phyloP scores from a whole-genome alignment of 2,113 vertebrate genomes.

The Eupsittula cactorum region DNA sequence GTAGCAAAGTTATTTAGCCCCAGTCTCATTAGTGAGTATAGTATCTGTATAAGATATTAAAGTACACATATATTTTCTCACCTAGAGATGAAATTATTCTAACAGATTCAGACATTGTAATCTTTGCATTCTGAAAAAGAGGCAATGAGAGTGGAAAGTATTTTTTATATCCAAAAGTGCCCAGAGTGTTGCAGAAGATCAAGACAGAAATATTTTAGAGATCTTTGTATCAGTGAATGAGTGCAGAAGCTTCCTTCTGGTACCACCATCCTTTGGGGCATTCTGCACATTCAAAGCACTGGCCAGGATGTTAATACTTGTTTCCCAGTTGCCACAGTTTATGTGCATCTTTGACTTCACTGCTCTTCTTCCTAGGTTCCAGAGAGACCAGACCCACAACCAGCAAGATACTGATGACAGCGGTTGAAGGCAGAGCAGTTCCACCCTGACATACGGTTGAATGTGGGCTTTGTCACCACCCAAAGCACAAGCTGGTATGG shows the following conservation, averaged over 20 bases:
- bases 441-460: accelerated
- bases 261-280: neutral
- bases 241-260: neutral
- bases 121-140: neutral
- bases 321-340: neutral
- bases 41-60: neutral
- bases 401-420: neutral
- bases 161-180: neutral
- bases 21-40: neutral
- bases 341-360: neutral
- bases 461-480: neutral
- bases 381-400: neutral
- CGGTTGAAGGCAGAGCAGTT: neutral
- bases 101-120: neutral
- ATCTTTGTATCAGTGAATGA: neutral
- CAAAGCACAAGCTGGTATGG: neutral
- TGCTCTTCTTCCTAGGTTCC: neutral
- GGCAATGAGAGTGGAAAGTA: neutral
- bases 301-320: neutral
- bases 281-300: neutral
- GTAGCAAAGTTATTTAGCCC: neutral
- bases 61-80: neutral
- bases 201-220: neutral
- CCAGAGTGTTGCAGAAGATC: neutral
- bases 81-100: neutral